These are phyloP conservation scores for Zygothrica quintamaculata DNA, from an alignment of 2,888 invertebrate species.

Conservation along the genomic window DNA sequence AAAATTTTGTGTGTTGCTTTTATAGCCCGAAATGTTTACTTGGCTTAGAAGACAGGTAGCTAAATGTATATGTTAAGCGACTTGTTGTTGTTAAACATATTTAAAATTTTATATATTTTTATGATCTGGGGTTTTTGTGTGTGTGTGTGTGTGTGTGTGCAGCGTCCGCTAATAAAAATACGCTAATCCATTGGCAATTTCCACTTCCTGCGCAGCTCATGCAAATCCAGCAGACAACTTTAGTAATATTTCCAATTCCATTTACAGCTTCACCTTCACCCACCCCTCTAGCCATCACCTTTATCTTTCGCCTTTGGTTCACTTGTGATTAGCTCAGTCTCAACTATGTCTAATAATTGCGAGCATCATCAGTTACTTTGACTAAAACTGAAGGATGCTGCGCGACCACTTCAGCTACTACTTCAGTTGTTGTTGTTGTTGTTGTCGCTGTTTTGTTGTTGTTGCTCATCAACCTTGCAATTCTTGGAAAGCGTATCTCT, in stretches of 20 bases:
- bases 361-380: slow-evolving; percentile 51
- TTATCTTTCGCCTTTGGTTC: slow-evolving; percentile 10
- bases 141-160: slow-evolving; percentile 7
- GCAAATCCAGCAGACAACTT: slow-evolving; percentile 20
- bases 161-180: slow-evolving; percentile 44
- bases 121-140: slow-evolving; percentile 15
- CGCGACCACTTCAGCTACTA: neutral
- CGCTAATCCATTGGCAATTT: slow-evolving; percentile 67
- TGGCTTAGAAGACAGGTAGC: slow-evolving; percentile 12
- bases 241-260: too few species aligned
- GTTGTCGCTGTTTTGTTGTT: too few species aligned
- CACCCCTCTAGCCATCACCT: too few species aligned
- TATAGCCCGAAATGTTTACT: slow-evolving; percentile 37
- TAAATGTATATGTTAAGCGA: too few species aligned
- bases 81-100: slow-evolving; percentile 5
- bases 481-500: slow-evolving; percentile 56
- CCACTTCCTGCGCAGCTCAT: slow-evolving; percentile 61
- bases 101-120: slow-evolving; percentile 3
- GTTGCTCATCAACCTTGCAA: slow-evolving; percentile 31
- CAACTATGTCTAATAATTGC: slow-evolving; percentile 56
- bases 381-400: slow-evolving; percentile 7
- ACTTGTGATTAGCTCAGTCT: slow-evolving; percentile 43
- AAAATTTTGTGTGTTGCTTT: slow-evolving; percentile 15
- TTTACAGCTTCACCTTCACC: too few species aligned
- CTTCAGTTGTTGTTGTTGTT: too few species aligned